phyloP scores from a whole-genome alignment of 2,797 vertebrate genomes.

The Benthosema pterotum region DNA sequence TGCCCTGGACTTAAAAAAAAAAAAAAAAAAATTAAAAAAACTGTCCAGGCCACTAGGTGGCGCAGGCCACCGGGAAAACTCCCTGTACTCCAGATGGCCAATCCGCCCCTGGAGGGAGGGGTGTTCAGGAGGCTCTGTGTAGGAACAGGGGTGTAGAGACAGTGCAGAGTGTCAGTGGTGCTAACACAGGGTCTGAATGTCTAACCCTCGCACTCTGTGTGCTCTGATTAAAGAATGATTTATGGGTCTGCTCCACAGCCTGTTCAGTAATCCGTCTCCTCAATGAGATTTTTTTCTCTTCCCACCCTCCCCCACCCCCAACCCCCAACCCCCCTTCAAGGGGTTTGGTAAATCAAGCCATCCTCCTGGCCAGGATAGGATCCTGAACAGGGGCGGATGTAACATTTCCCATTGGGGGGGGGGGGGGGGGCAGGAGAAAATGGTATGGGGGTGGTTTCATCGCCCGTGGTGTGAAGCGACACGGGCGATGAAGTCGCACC shows the following conservation, averaged over 20 bases:
- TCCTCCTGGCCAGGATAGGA: slow-evolving; percentile 69
- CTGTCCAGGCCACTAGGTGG: too few species aligned
- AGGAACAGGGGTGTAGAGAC: slow-evolving; percentile 66
- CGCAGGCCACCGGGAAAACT: too few species aligned
- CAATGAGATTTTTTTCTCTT: slow-evolving; percentile 78
- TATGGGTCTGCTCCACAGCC: slow-evolving; percentile 78
- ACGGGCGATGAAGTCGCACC: too few species aligned
- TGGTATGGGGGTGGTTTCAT: too few species aligned
- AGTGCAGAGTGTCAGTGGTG: slow-evolving; percentile 70
- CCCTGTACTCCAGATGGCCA: too few species aligned
- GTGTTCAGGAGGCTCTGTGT: slow-evolving; percentile 44
- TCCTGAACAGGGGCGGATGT: too few species aligned
- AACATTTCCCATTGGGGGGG: too few species aligned
- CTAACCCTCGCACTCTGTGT: slow-evolving; percentile 72
- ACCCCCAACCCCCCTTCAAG: slow-evolving; percentile 47
- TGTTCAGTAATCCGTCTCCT: slow-evolving; percentile 84
- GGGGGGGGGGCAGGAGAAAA: too few species aligned
- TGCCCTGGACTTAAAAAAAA: too few species aligned
- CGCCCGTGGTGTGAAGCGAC: too few species aligned
- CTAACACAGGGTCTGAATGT: slow-evolving; percentile 75
- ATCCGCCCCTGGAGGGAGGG: too few species aligned
- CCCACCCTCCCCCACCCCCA: slow-evolving; percentile 28
- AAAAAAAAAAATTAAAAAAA: too few species aligned
- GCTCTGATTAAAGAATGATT: slow-evolving; percentile 91
- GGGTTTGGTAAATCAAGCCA: slow-evolving; percentile 85